These are phyloP conservation scores for Arctia plantaginis DNA, from an alignment of 2,888 invertebrate genomes.

Conservation along the genomic window DNA sequence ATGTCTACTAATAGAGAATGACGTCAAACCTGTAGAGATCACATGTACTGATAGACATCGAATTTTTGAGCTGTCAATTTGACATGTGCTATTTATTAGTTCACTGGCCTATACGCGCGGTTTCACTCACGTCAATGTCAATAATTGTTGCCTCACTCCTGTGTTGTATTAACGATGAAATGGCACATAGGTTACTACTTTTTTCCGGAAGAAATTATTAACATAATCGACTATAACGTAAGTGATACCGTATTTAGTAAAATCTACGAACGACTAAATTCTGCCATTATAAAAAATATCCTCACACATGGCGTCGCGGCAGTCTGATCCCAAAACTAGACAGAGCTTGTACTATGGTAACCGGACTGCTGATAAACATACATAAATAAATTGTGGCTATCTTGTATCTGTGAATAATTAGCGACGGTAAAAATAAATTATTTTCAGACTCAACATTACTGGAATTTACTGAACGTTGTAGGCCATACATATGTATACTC, in stretches of 20 bases:
- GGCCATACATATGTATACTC: too few species aligned
- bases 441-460: neutral
- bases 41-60: constrained; percentile 23
- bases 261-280: too few species aligned
- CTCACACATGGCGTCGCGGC: neutral
- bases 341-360: too few species aligned
- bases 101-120: too few species aligned
- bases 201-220: too few species aligned
- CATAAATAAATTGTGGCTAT: neutral
- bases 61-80: constrained; percentile 19
- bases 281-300: neutral
- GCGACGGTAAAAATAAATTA: neutral
- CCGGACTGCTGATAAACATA: too few species aligned
- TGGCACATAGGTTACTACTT: too few species aligned
- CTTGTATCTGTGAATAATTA: neutral
- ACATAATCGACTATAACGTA: too few species aligned
- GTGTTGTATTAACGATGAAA: too few species aligned
- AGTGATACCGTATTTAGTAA: too few species aligned
- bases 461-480: neutral
- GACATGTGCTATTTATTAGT: neutral
- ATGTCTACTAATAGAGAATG: constrained; percentile 48
- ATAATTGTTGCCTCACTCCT: too few species aligned
- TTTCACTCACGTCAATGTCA: too few species aligned
- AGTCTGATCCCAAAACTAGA: neutral
- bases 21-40: constrained; percentile 46